Conservation (phyloP, 2,113 vertebrate species). For the Ovis canadensis region DNA sequence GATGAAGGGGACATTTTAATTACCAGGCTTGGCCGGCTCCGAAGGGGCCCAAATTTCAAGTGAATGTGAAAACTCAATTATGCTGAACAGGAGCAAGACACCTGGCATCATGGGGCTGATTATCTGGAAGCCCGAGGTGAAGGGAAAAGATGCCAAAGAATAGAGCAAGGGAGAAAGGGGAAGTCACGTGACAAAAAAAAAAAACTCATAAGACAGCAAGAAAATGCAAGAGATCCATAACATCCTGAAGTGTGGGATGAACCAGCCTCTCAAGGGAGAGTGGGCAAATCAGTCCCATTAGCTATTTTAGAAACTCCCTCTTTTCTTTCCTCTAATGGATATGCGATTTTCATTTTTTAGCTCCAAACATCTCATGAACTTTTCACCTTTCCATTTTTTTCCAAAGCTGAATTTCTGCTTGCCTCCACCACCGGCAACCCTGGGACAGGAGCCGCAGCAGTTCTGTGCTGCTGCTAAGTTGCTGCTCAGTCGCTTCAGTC, state of each 20-base stretch:
- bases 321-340: conserved; percentile 15
- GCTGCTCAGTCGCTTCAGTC: too few relatives aligned
- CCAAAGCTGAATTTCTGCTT: not conserved
- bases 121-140: not conserved
- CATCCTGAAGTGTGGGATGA: not conserved
- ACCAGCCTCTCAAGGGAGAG: not conserved
- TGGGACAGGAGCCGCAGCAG: not conserved
- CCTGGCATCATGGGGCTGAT: not conserved
- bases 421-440: not conserved
- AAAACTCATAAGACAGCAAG: not conserved
- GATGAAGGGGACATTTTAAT: conserved; percentile 64
- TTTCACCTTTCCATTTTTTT: conserved; percentile 20
- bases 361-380: not conserved
- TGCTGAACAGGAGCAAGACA: not conserved
- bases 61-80: conserved; percentile 56
- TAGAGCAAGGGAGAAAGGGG: not conserved
- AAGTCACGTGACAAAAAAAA: not conserved
- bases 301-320: conserved; percentile 8
- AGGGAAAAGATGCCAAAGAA: not conserved
- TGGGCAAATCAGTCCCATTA: not conserved
- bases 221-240: not conserved
- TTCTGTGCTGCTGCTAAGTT: not conserved
- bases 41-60: conserved; percentile 21
- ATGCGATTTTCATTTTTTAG: conserved; percentile 19
- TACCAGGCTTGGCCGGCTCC: conserved; percentile 38